Percentiles rank a stretch among this genome's conserved stretches.
These are phyloP conservation scores for Apodemia duryi DNA, from an alignment of 2,888 invertebrate genomes.

Conservation along the genomic window DNA sequence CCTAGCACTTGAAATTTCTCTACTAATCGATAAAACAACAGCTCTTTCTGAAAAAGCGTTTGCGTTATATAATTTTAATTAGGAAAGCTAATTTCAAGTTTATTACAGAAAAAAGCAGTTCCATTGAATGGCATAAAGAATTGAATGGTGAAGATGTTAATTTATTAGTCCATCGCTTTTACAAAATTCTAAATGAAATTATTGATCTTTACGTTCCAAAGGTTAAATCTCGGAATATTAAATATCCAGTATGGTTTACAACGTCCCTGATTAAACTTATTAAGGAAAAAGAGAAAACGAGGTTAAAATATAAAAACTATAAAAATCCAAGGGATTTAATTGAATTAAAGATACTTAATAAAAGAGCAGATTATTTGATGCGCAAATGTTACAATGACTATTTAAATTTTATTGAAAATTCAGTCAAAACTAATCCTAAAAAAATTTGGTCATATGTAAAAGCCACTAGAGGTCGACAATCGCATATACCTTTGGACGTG, in stretches of 20 bases:
- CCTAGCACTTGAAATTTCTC: constrained; percentile 15
- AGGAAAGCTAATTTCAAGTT: constrained; percentile 14
- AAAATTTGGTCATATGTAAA: constrained; percentile 17
- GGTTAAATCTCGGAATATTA: background rate
- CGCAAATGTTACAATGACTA: background rate
- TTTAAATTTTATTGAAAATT: background rate
- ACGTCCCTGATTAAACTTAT: background rate
- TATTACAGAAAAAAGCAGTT: background rate
- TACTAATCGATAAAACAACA: background rate
- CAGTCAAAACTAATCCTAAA: background rate
- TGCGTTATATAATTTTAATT: constrained; percentile 8
- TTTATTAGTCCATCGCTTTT: constrained; percentile 5
- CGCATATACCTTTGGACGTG: background rate
- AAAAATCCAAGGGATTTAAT: constrained; percentile 15
- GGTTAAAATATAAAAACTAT: background rate
- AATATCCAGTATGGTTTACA: constrained; percentile 16
- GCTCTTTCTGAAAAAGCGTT: background rate
- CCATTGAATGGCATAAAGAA: constrained; percentile 10
- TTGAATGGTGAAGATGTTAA: constrained; percentile 3
- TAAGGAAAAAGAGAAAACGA: constrained; percentile 16
- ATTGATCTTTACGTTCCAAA: constrained; percentile 15
- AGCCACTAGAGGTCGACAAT: too few species aligned
- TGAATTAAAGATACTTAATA: constrained; percentile 15
- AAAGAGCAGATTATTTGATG: background rate
- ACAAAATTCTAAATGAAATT: constrained; percentile 2